phyloP scores from a whole-genome alignment of 1,140 invertebrate species.

The Sinella curviseta region DNA sequence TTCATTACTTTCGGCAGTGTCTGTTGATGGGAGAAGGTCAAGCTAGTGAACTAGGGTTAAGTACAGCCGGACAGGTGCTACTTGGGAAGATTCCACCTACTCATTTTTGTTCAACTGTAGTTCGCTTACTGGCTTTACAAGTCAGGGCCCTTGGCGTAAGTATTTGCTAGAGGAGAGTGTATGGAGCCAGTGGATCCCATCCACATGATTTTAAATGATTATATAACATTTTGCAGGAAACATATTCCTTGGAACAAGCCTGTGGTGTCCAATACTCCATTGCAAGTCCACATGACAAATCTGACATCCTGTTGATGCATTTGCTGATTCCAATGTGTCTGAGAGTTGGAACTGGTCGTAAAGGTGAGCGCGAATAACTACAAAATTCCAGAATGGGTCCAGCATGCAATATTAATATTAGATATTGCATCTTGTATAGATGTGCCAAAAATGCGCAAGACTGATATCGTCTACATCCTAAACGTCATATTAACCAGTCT shows the following conservation, averaged over 20 bases:
- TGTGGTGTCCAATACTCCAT: slow-evolving; percentile 86
- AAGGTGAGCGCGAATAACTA: slow-evolving; percentile 72
- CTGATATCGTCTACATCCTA: slow-evolving; percentile 87
- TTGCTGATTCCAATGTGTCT: slow-evolving; percentile 93
- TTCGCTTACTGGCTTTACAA: slow-evolving; percentile 88
- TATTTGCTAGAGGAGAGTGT: slow-evolving; percentile 26
- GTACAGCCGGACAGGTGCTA: slow-evolving; percentile 71
- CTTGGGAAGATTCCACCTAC: slow-evolving; percentile 86
- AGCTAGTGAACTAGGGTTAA: slow-evolving; percentile 61
- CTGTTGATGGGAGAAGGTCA: slow-evolving; percentile 75
- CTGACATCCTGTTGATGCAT: slow-evolving; percentile 93
- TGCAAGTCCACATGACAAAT: slow-evolving; percentile 78
- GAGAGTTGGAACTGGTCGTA: slow-evolving; percentile 83
- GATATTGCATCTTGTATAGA: slow-evolving; percentile 67
- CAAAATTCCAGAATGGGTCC: too few species aligned
- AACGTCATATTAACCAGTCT: slow-evolving; percentile 86
- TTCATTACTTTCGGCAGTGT: slow-evolving; percentile 60
- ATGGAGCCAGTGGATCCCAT: neutral
- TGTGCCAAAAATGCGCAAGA: slow-evolving; percentile 79
- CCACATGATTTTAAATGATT: neutral
- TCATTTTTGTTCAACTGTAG: slow-evolving; percentile 93
- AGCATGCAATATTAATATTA: too few species aligned
- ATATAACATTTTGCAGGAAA: slow-evolving; percentile 63
- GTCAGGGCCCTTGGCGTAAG: slow-evolving; percentile 83
- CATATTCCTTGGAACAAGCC: slow-evolving; percentile 89